Base-by-base conservation (phyloP, 1,140 invertebrate species). In the Venturia canescens region DNA sequence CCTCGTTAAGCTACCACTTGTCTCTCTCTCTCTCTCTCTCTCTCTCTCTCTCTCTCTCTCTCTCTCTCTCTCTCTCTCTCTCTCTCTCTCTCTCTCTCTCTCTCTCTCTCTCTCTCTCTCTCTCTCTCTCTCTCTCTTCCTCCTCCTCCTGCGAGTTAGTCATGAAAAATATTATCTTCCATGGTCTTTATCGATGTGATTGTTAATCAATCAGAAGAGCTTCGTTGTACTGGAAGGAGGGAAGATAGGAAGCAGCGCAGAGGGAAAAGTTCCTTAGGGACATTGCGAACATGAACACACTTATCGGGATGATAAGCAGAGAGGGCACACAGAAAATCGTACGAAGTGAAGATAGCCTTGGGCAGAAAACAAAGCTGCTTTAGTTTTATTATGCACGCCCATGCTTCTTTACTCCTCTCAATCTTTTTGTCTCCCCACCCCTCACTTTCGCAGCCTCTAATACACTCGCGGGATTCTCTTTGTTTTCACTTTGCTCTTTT, bases 311-410 rank as follows among this genome's bases (percentile, higher is more conserved):
- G 53, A 57, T 23, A 57, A n/a, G 53, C 18, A 57, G n/a, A 21
- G 18, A 57, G 21, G 21, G 60, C n/a, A 69, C 15, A n/a, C 23
- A 34, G 15, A 21, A 74, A 29, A 75, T 50, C 63, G 26, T 29
- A 80, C 50, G 57, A 44, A 44, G 34, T 38, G 29, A 6, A 50
- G 13, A 44, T 44, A 27, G 71, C 34, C 63, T n/a, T 29, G 70
- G 18, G 48, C 15, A 7, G 75, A 23, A 83, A 82, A 81, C 77
- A 85, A 84, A 85, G 78, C 38, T 77, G 71, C 26, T 74, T 44
- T 48, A 74, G 27, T 74, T 27, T 85, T 86, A 82, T 86, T 85
- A 87, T 86, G 85, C 87, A 80, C 76, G 70, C 70, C 78, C 85
- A 86, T 84, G 83, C 79, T 71, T 53, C 72, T 34, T 75, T 67